Evolutionary conservation across 1,140 invertebrate species (phyloP).

Genomic region (Brachionus manjavacas): DNA sequence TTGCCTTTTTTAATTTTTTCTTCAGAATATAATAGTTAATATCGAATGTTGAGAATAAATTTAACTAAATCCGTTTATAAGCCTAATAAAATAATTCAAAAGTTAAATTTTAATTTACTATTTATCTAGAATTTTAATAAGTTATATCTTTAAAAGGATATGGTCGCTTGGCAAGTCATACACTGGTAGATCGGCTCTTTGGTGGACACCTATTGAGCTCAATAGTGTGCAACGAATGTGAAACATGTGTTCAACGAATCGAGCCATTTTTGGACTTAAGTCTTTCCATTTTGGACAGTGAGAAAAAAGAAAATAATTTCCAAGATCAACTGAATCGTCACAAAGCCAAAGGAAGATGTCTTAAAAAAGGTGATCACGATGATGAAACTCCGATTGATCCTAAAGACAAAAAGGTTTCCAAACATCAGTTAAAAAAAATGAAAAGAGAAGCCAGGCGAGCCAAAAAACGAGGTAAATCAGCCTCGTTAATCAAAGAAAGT

Average conservation of each 20-base stretch:
- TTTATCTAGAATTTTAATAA: not conserved
- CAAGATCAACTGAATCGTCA: not conserved
- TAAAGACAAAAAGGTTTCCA: slow-evolving; percentile 28
- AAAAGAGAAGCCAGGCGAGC: not conserved
- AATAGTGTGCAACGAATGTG: slow-evolving; percentile 79
- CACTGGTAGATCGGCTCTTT: slow-evolving; percentile 78
- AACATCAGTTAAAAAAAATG: slow-evolving; percentile 42
- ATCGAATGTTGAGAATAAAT: too few species aligned
- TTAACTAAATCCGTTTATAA: too few species aligned
- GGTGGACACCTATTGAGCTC: slow-evolving; percentile 82
- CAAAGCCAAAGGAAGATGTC: not conserved
- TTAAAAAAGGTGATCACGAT: slow-evolving; percentile 52
- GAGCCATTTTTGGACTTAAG: slow-evolving; percentile 92
- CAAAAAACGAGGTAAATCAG: slow-evolving; percentile 21
- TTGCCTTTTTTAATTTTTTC: too few species aligned
- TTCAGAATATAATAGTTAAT: too few species aligned
- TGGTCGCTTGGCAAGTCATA: slow-evolving; percentile 71
- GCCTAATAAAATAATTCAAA: too few species aligned
- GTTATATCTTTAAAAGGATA: slow-evolving; percentile 60
- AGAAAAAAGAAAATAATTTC: not conserved
- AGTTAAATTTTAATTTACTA: too few species aligned
- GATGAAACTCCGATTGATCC: not conserved
- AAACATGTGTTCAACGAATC: slow-evolving; percentile 70
- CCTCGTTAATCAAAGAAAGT: slow-evolving; percentile 5
- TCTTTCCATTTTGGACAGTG: slow-evolving; percentile 69